Base-by-base conservation (phyloP, 1,140 invertebrate genomes). In the Cydia strobilella region DNA sequence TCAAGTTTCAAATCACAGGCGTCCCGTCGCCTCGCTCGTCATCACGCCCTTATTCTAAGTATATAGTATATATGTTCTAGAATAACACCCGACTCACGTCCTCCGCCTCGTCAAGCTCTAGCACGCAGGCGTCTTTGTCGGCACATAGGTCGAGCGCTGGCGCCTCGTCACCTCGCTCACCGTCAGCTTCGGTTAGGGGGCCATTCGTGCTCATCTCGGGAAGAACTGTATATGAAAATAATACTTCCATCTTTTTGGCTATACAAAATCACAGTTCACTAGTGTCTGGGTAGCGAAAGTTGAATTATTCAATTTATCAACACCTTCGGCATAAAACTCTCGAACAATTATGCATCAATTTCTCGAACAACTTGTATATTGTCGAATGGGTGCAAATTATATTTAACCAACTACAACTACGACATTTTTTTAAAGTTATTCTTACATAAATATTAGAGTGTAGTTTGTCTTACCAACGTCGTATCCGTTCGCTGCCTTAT, bases 101-200 rank as follows among this genome's bases (percentile, higher is more conserved):
- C 62, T 92, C 90, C 5, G 89, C 86, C 62, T 91, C 90, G 66
- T 92, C 90, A 10, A 91, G 73, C 27, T 91, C 89, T 0, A 90
- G 75, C 1, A 92, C 85, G 74, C 88, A 90, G 1, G 90, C 86
- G 75, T 90, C 90, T 31, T 90, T 89, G 51, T 92, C 90, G 0
- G 85, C 84, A 12, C 86, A 83, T 7, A 92, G 76, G 27, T 91
- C 89, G 3, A 92, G 73, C 13, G 79, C 82, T 0, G 89, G 88
- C 4, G 82, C 74, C 7, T 89, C 88, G 35, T 69, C 65, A 1
- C 63, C 63, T 15, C 65, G 25, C 6, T 88, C 89, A 0, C 74
- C 80, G 39, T 90, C 89, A 2, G 75, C 12, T 45, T 86, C 87
- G 0, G 82, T 78, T 2, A 85, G 72, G 3, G 74, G 75, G 4